Evolutionary conservation across 1,140 invertebrate genomes (phyloP), one percentile per base, ranked within the genome.

Genomic region (Temnothorax longispinosus): DNA sequence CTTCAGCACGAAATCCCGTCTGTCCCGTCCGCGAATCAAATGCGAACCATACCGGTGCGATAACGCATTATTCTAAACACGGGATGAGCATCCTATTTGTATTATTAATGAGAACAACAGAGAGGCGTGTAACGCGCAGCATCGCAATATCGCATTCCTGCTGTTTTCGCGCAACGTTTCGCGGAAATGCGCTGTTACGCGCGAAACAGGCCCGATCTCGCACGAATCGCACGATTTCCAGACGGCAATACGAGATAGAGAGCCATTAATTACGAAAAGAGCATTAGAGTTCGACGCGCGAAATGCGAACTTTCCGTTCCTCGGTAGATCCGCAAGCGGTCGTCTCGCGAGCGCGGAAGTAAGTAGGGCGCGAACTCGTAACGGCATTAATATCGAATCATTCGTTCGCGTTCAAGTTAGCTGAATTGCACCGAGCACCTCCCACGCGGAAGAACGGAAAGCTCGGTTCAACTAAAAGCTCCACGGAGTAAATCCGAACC

Each of bases 361-460:
- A 89, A 86, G 88, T 88, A 88, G 90, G 86, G 86, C 81, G 81
- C 65, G 76, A 90, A 88, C 82, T 90, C 81, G 87, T 91, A 91
- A 90, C 86, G 87, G 72, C 89, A 91, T 91, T 90, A 90, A 91
- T 91, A 91, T 91, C 89, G 89, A 90, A 91, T 91, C 86, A 86
- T 65, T 86, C 81, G 89, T 88, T 90, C 89, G 77, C 64, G 86
- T 86, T 85, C 62, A 77, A 91, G 71, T 86, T 90, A 32, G 44
- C 21, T 82, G 67, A 86, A 87, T 85, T 89, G 65, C 74, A 47
- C 47, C 64, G 71, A 77, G 60, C 76, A 50, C 54, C 64, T 81
- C 38, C 85, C 41, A 32, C 64, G 67, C 58, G 88, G 65, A 89
- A 89, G 77, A 90, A 87, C 89, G 67, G 65, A 87, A 80, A 87